These are phyloP conservation scores for Catostylus mosaicus DNA, from an alignment of 30 jellyfish, hydroid and myxozoan genomes.

Conservation along the genomic window DNA sequence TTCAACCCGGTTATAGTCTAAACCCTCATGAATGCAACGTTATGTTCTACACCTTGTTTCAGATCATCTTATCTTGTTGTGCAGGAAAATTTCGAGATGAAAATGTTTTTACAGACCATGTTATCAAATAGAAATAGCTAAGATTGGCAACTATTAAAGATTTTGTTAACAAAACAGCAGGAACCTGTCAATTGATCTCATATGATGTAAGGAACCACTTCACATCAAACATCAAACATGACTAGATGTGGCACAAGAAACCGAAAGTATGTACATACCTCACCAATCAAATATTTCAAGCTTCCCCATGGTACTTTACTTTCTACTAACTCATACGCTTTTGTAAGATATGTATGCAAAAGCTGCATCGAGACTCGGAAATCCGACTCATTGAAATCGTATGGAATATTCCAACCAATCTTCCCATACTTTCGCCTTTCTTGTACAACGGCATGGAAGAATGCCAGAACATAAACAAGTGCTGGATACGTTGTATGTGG, in stretches of 20 bases:
- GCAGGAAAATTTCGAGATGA: too few species aligned
- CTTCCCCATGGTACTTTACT: slow-evolving; percentile 93
- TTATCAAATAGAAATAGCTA: too few species aligned
- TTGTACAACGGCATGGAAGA: slow-evolving; percentile 96
- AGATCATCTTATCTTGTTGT: too few species aligned
- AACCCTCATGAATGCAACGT: too few species aligned
- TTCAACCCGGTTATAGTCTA: too few species aligned
- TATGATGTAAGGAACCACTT: too few species aligned
- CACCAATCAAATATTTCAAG: slow-evolving; percentile 91
- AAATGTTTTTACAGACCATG: too few species aligned
- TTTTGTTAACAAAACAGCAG: too few species aligned
- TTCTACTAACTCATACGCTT: slow-evolving; percentile 77
- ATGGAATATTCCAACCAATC: slow-evolving; percentile 94
- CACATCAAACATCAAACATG: too few species aligned
- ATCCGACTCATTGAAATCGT: slow-evolving; percentile 94
- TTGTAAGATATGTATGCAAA: slow-evolving; percentile 83
- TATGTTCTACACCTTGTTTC: too few species aligned
- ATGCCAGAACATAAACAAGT: slow-evolving; percentile 85
- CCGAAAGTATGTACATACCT: slow-evolving; percentile 50
- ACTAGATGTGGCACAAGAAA: neutral
- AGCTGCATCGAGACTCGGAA: slow-evolving; percentile 96
- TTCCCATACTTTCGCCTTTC: slow-evolving; percentile 95
- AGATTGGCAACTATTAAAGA: too few species aligned
- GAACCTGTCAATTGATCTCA: too few species aligned
- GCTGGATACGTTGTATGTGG: slow-evolving; percentile 95